Evolutionary conservation across 2,797 vertebrate genomes (phyloP), one percentile per base, ranked within the genome.

Genomic region (Sebastes glaucus): DNA sequence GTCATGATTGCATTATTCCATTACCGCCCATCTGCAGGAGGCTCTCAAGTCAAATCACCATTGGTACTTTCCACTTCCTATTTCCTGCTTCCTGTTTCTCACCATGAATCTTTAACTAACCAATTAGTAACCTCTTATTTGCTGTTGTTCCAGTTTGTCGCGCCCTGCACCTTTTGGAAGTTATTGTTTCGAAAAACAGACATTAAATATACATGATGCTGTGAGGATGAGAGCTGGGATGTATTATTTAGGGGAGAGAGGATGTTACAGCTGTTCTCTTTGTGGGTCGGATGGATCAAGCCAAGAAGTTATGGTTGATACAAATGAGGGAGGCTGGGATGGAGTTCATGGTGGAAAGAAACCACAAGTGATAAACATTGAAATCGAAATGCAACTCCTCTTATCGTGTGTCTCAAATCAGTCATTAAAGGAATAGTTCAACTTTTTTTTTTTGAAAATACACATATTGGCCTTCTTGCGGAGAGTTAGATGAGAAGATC

Each of bases 121-220:
- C 91, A 93, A 93, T 95, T 94, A 93, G 92, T 80, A 91, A 91
- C 79, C 85, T 85, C 83, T 91, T 90, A 88, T 89, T 93, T 92
- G 78, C 74, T 93, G 81, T 83, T 88, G 80, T 90, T 91, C 63
- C 79, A 80, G 71, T 88, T 87, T 91, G 84, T 88, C 64, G 13
- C 82, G 59, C 73, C 72, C 49, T 71, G 79, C 78, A 86, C 87
- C 80, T 87, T 32, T 91, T 93, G 77, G 74, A 92, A 78, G 78
- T 81, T 91, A 88, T 88, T 83, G 84, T 94, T 92, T 94, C 82
- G 13, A 91, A 90, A 94, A 93, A 92, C 78, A 90, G 71, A 32
- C 80, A 94, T 94, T 92, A 94, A 94, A 92, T 88, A 92, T 95
- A 80, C 77, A 96, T 94, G 76, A 70, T 18, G 49, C 77, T 86